These are phyloP conservation scores for Phocoena phocoena DNA, from an alignment of 2,113 vertebrate species.

Conservation along the genomic window DNA sequence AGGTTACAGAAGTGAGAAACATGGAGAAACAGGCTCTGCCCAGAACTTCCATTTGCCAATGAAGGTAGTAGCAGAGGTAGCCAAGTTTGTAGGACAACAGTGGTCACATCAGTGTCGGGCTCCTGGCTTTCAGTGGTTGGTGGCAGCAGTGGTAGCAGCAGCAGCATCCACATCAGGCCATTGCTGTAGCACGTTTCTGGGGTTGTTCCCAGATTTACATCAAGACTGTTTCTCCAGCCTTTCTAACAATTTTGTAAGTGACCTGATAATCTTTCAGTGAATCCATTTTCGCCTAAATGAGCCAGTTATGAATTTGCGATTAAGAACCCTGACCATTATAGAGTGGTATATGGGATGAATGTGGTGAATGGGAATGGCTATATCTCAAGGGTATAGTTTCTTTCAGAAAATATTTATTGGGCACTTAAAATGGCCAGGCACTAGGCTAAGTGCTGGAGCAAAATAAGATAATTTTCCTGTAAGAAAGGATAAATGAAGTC, in stretches of 20 bases:
- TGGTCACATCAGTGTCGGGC: background rate
- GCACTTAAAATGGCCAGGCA: background rate
- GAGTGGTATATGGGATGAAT: background rate
- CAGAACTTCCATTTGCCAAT: background rate
- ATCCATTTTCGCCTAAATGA: background rate
- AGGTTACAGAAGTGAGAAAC: background rate
- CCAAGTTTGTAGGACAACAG: background rate
- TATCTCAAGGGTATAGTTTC: background rate
- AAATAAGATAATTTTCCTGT: background rate
- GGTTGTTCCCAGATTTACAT: background rate
- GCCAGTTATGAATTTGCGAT: background rate
- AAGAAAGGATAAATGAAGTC: background rate
- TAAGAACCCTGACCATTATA: background rate
- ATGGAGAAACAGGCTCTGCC: background rate
- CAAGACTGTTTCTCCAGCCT: background rate
- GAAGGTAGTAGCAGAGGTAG: background rate
- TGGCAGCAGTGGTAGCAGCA: background rate
- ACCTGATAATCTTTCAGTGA: background rate
- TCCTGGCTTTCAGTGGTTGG: background rate
- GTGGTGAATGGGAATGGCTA: background rate
- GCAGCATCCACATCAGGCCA: background rate
- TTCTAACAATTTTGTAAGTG: background rate
- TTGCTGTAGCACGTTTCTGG: background rate
- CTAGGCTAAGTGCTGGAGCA: background rate
- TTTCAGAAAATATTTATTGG: constrained; percentile 22